Evolutionary conservation across 2,797 vertebrate species (phyloP).

Genomic region (Melanogrammus aeglefinus): DNA sequence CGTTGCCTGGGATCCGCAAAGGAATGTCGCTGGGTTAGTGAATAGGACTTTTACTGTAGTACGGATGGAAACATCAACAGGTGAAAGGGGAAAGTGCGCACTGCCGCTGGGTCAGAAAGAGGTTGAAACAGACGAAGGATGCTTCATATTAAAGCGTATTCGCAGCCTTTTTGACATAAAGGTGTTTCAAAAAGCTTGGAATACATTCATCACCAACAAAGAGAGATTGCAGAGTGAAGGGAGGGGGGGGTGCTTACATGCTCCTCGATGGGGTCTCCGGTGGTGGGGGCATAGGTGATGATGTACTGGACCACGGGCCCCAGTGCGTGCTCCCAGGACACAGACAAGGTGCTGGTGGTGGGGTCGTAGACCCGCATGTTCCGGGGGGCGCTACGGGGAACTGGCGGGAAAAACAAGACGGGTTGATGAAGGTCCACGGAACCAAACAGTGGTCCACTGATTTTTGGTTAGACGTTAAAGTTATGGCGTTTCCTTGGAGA

Average conservation of each 20-base stretch:
- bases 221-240: neutral
- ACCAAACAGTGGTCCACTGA: neutral
- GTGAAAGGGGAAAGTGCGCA: neutral
- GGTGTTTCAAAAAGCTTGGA: neutral
- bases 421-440: neutral
- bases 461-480: neutral
- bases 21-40: neutral
- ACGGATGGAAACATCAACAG: neutral
- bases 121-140: neutral
- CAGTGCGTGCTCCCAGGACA: constrained; percentile 92
- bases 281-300: constrained; percentile 88
- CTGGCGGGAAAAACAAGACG: constrained; percentile 56
- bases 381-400: constrained; percentile 89
- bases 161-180: neutral
- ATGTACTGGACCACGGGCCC: constrained; percentile 92
- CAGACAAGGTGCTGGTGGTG: constrained; percentile 90
- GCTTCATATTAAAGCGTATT: neutral
- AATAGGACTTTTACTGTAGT: neutral
- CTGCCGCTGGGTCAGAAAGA: too few relatives aligned
- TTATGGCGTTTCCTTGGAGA: neutral
- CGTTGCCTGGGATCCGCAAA: constrained; percentile 74
- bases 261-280: constrained; percentile 94
- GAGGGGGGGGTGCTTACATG: constrained; percentile 76
- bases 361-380: constrained; percentile 88
- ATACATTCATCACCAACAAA: neutral